Percentiles rank a stretch among this genome's conserved stretches.
Evolutionary conservation across 2,113 vertebrate species (phyloP).

Genomic region (Nestor notabilis): DNA sequence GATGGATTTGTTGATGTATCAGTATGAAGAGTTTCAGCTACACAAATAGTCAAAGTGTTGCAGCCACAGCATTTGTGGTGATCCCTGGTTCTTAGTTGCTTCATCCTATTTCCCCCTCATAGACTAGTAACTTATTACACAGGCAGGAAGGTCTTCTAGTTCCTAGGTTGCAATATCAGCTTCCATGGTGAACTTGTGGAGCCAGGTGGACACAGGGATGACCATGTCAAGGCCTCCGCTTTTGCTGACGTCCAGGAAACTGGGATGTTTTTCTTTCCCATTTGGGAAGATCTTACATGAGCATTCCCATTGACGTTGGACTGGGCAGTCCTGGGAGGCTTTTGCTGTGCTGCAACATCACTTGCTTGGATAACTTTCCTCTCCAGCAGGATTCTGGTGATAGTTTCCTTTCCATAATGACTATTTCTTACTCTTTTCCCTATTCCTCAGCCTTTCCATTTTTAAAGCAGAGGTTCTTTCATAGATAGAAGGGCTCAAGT

Average conservation of each 20-base stretch:
- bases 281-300: neutral
- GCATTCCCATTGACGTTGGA: fast-evolving
- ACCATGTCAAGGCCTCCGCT: neutral
- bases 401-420: neutral
- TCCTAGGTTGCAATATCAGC: fast-evolving
- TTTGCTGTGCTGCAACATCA: neutral
- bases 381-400: neutral
- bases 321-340: neutral
- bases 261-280: neutral
- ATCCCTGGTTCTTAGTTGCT: neutral
- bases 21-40: fast-evolving
- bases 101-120: neutral
- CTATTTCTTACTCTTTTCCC: neutral
- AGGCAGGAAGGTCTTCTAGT: neutral
- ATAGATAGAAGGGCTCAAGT: neutral
- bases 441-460: neutral
- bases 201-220: neutral
- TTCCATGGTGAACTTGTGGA: neutral
- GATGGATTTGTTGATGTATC: fast-evolving
- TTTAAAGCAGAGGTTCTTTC: neutral
- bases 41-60: neutral
- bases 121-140: neutral
- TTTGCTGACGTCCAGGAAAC: neutral
- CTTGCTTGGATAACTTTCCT: neutral
- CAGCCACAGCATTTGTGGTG: neutral